Base-by-base conservation (phyloP, 1,140 invertebrate genomes). In the Drosophila insularis region DNA sequence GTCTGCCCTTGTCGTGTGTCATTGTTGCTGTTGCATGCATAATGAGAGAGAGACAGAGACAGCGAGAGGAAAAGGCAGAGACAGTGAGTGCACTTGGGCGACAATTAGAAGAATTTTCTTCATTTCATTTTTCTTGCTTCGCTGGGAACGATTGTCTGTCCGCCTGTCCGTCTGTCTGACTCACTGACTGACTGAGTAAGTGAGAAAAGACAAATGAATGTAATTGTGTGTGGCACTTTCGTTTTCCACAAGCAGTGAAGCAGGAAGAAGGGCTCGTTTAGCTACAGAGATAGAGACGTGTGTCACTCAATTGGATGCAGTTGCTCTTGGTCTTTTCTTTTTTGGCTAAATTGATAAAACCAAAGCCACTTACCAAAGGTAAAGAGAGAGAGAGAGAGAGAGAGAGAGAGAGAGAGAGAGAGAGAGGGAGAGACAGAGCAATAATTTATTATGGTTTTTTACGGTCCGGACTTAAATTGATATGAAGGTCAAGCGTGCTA, bases 31-130 rank as follows among this genome's bases (percentile, higher is more conserved):
- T 53, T 81, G 82, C 81, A 87, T 85, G 82, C 78, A 85, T 86
- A 85, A 85, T 85, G 71, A 68, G 78, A 84, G 31, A 35, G 43
- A 58, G 43, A 50, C 46, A 17, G 2, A 53, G 43, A 63, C 21
- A 32, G 21, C 46, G 60, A 40, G 13, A 61, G 37, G 31, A 10
- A 67, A 32, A 32, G 17, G 31, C 23, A 39, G 7, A 58, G 59
- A 62, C 11, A 14, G 17, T 58, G 35, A 58, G 71, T 87, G 78
- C 79, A 87, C 82, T 86, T 81, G 68, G 76, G 63, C 68, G 71
- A 86, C 81, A 86, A 86, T 86, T 86, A 86, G 81, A 82, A 79
- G 80, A 87, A 66, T 87, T 81, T 78, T 74, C 54, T 40, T 53
- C 66, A 71, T 62, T 76, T 72, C 59, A 60, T 64, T 68, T 56